Base-by-base conservation (phyloP, 2,797 vertebrate species). In the Thalassophryne amazonica region DNA sequence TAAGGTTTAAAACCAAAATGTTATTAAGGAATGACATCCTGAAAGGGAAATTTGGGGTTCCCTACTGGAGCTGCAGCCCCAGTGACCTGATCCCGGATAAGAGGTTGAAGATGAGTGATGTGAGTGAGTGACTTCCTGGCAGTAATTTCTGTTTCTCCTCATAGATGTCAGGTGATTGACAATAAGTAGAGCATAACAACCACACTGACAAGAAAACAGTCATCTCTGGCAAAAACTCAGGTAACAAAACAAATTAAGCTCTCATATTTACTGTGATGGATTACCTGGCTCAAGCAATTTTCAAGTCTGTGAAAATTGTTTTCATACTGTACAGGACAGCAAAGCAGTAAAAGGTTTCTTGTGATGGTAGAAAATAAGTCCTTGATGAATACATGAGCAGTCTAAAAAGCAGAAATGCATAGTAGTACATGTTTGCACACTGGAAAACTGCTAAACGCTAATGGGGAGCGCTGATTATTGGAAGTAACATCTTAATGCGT, bases 161-260 rank as follows among this genome's bases (percentile, higher is more conserved):
- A 16, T 31, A 23, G 21, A 16, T 36, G 28, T 55, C 40, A 62
- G 33, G 54, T 57, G 62, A 73, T 18, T 63, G 61, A 45, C 57
- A 73, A 54, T 36, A 41, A 65, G 42, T 25, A 31, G 18, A 25
- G 4, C 8, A 27, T 33, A 47, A 58, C 31, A 31, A 40, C 28
- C 25, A 67, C 40, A 48, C 41, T 41, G 49, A 69, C 39, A 61
- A 54, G 36, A 69, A 60, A 65, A 68, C 45, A 35, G 66, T 65
- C 38, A 45, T 67, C 56, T 18, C 21, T 11, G 25, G 53, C 35
- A 39, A 53, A 56, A 63, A 60, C 40, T 39, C 60, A 39, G 46
- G 60, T 56, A 62, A 69, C 24, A 85, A 83, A 89, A 92, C 90
- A 92, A 89, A 89, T 92, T 88, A 89, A 67, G 51, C 70, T 76